Evolutionary conservation across 2,888 invertebrate species (phyloP).

Genomic region (Orthosia cruda): DNA sequence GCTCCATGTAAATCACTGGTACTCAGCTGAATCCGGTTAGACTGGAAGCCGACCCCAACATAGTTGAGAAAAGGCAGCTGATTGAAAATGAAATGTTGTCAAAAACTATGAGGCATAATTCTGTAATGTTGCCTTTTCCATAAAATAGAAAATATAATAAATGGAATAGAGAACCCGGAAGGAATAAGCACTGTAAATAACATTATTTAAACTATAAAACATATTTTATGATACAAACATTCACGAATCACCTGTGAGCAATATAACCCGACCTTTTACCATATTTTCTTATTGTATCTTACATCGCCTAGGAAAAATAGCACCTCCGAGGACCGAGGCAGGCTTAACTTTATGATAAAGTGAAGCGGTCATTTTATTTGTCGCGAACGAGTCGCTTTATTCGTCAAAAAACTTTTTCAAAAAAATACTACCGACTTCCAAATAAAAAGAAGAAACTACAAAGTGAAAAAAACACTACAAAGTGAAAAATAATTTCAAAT

Average conservation of each 20-base stretch:
- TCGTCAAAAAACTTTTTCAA: too few species aligned
- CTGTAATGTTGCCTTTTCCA: too few species aligned
- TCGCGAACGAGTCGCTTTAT: slow-evolving; percentile 56
- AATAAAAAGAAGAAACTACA: too few species aligned
- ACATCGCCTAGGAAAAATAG: slow-evolving; percentile 52
- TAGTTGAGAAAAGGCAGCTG: too few species aligned
- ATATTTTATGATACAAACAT: slow-evolving; percentile 39
- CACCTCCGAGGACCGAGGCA: slow-evolving; percentile 41
- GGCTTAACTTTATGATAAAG: slow-evolving; percentile 47
- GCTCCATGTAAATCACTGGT: too few species aligned
- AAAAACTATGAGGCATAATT: neutral
- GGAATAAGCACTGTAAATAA: slow-evolving; percentile 35
- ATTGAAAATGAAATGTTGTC: too few species aligned
- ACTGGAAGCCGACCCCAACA: too few species aligned
- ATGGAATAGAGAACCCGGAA: neutral
- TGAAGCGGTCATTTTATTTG: slow-evolving; percentile 52
- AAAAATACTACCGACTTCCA: too few species aligned
- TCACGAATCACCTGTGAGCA: slow-evolving; percentile 58
- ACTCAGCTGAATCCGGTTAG: too few species aligned
- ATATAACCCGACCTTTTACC: slow-evolving; percentile 59
- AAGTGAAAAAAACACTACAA: too few species aligned
- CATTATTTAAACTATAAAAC: slow-evolving; percentile 32
- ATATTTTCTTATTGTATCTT: slow-evolving; percentile 62
- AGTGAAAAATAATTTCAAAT: too few species aligned
- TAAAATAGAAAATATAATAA: too few species aligned